Conservation (phyloP, 1,140 invertebrate species). For the Cardiocondyla obscurior region DNA sequence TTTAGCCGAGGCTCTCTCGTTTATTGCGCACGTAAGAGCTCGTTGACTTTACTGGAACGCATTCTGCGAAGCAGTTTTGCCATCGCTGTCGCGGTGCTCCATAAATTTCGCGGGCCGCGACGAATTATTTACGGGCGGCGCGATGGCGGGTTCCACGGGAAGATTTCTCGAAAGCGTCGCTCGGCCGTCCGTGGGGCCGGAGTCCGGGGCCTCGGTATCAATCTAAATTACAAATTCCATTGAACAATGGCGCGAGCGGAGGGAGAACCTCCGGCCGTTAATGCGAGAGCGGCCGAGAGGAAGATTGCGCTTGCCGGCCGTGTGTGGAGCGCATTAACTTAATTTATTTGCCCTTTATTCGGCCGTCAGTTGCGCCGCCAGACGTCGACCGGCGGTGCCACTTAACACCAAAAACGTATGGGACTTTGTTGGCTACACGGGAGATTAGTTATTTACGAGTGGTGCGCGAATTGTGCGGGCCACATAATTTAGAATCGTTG, state of each 20-base stretch:
- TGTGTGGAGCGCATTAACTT: slow-evolving; percentile 79
- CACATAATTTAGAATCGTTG: background rate
- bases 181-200: background rate
- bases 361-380: slow-evolving; percentile 79
- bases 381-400: slow-evolving; percentile 73
- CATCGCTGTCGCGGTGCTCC: slow-evolving; percentile 16
- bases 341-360: slow-evolving; percentile 84
- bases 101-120: slow-evolving; percentile 49
- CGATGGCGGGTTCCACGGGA: slow-evolving; percentile 33
- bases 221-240: slow-evolving; percentile 82
- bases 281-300: slow-evolving; percentile 37
- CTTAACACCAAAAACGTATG: slow-evolving; percentile 16
- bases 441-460: slow-evolving; percentile 2
- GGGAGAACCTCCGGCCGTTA: slow-evolving; percentile 59
- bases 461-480: background rate
- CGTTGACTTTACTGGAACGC: slow-evolving; percentile 52
- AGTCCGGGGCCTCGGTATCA: slow-evolving; percentile 71
- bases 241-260: slow-evolving; percentile 72
- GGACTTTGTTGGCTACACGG: slow-evolving; percentile 3
- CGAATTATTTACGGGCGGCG: slow-evolving; percentile 39
- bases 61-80: slow-evolving; percentile 38
- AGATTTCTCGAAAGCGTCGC: slow-evolving; percentile 50
- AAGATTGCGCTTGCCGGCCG: slow-evolving; percentile 50
- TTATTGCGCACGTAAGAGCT: slow-evolving; percentile 42
- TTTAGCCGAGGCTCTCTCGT: background rate